Percentiles rank a stretch among this genome's conserved stretches.
Evolutionary conservation across 2,888 invertebrate genomes (phyloP).

Genomic region (Scrobipalpa costella): DNA sequence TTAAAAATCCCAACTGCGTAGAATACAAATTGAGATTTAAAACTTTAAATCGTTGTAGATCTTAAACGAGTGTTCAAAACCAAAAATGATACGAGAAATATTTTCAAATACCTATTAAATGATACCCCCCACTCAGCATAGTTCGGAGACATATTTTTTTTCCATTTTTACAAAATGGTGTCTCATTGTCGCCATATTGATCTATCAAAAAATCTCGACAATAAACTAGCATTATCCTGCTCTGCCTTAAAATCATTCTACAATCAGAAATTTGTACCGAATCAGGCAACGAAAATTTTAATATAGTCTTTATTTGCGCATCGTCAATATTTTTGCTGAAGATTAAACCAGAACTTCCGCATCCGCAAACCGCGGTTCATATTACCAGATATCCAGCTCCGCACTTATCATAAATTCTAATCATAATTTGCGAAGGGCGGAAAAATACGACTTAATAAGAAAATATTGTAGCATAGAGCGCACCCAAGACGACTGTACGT

Average conservation of each 20-base stretch:
- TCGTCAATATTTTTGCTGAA: not conserved
- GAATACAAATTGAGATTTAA: too few species aligned
- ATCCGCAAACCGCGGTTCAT: conserved; percentile 13
- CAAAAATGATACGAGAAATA: too few species aligned
- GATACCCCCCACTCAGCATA: too few species aligned
- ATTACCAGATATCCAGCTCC: not conserved
- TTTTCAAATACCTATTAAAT: too few species aligned
- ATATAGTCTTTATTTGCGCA: not conserved
- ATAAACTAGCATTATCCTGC: too few species aligned
- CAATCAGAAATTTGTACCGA: not conserved
- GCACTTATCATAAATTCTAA: conserved; percentile 56
- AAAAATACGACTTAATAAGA: conserved; percentile 57
- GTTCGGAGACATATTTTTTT: too few species aligned
- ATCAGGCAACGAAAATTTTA: not conserved
- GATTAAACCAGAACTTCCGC: not conserved
- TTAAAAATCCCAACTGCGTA: too few species aligned
- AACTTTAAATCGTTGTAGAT: too few species aligned
- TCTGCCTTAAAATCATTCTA: not conserved
- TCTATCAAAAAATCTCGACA: too few species aligned
- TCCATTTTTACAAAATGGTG: too few species aligned
- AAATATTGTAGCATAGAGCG: conserved; percentile 42
- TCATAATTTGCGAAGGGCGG: conserved; percentile 56
- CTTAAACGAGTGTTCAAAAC: too few species aligned
- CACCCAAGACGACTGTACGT: conserved; percentile 33
- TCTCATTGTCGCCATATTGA: too few species aligned